Evolutionary conservation across 2,888 invertebrate genomes (phyloP).

Genomic region (Aplocera efformata): DNA sequence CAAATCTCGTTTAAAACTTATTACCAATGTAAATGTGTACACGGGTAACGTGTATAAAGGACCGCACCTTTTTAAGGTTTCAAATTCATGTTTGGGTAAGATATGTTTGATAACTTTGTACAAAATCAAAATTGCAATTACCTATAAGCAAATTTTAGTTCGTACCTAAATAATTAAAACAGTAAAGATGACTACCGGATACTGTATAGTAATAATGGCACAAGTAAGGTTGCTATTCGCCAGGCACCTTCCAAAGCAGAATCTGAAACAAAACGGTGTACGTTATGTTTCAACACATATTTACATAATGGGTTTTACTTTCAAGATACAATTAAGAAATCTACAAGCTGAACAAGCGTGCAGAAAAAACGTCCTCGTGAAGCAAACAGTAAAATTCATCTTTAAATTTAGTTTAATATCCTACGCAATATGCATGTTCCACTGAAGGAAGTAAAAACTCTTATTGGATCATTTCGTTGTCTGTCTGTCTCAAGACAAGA

Average conservation of each 20-base stretch:
- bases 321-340: conserved; percentile 18
- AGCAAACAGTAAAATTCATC: background rate
- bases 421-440: too few relatives aligned
- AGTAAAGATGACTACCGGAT: conserved; percentile 57
- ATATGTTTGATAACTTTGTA: conserved; percentile 65
- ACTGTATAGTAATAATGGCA: conserved; percentile 49
- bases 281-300: conserved; percentile 8
- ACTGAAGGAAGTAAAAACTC: too few relatives aligned
- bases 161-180: conserved; percentile 42
- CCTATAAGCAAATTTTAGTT: too few relatives aligned
- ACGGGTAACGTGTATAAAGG: background rate
- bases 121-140: conserved; percentile 44
- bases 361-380: background rate
- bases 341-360: conserved; percentile 1
- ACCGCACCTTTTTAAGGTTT: conserved; percentile 26
- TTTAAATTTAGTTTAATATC: too few relatives aligned
- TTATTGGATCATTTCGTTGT: too few relatives aligned
- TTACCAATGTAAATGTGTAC: background rate
- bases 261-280: conserved; percentile 57
- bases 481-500: too few relatives aligned
- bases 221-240: conserved; percentile 48
- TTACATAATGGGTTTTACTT: conserved; percentile 18
- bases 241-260: conserved; percentile 41
- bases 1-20: background rate
- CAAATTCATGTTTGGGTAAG: conserved; percentile 29